phyloP scores from a whole-genome alignment of 2,888 invertebrate genomes.

The Eumerus sabulonum region DNA sequence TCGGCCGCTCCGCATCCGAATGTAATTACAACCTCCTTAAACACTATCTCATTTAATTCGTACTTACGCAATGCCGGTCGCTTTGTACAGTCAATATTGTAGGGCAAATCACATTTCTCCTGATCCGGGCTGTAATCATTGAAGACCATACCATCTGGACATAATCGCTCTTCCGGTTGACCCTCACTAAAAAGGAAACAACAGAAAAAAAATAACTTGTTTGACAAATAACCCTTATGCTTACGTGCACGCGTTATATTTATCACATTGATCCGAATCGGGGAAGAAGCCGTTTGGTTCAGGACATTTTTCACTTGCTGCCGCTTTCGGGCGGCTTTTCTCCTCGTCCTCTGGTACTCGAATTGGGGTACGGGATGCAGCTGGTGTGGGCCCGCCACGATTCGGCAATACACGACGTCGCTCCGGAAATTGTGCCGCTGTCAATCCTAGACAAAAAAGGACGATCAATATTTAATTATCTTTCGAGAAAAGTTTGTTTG shows the following conservation, averaged over 20 bases:
- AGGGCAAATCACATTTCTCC: constrained; percentile 92
- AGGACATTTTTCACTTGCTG: constrained; percentile 86
- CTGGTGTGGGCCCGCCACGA: background rate
- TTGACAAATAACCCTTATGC: constrained; percentile 65
- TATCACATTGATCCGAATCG: constrained; percentile 92
- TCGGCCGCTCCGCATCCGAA: too few species aligned
- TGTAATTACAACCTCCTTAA: too few species aligned
- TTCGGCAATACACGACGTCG: constrained; percentile 74
- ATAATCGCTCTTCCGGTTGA: constrained; percentile 87
- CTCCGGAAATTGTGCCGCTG: constrained; percentile 74
- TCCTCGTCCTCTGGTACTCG: constrained; percentile 67
- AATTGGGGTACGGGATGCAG: too few species aligned
- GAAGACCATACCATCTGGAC: constrained; percentile 94
- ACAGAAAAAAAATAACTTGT: constrained; percentile 25
- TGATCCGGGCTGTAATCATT: constrained; percentile 90
- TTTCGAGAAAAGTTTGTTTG: constrained; percentile 32
- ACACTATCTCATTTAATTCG: background rate
- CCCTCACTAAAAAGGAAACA: constrained; percentile 81
- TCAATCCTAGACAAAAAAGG: constrained; percentile 71
- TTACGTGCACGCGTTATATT: constrained; percentile 89
- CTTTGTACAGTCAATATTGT: constrained; percentile 90
- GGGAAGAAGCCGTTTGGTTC: constrained; percentile 91
- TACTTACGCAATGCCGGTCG: constrained; percentile 89
- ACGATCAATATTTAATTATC: constrained; percentile 51
- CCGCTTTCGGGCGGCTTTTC: constrained; percentile 70